Conservation (phyloP, 2,797 vertebrate genomes). For the Saxicola maurus region DNA sequence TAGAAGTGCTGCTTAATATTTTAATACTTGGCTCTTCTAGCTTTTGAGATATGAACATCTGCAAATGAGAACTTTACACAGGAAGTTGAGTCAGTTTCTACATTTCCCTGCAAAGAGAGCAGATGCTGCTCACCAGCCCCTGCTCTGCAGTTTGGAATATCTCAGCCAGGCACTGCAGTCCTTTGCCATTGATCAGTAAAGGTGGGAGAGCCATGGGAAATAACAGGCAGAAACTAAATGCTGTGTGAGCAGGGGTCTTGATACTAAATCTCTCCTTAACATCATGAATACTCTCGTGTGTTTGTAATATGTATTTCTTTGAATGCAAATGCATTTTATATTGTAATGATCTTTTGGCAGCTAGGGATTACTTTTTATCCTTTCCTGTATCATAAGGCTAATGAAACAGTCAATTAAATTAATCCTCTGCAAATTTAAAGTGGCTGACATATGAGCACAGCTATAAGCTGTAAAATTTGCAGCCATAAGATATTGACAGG, state of each 20-base stretch:
- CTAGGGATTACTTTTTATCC: conserved; percentile 21
- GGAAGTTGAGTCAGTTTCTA: not conserved
- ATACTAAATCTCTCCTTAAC: not conserved
- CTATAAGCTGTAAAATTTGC: conserved; percentile 6
- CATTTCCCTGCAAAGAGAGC: not conserved
- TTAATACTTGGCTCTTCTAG: conserved; percentile 42
- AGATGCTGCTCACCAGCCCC: not conserved
- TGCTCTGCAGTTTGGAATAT: not conserved
- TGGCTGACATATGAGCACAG: conserved; percentile 1
- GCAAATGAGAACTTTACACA: conserved; percentile 14
- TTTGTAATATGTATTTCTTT: not conserved
- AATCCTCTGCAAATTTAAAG: conserved; percentile 48
- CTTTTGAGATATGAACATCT: conserved; percentile 34
- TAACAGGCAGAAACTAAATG: not conserved
- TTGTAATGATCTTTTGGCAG: not conserved
- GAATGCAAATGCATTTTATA: not conserved
- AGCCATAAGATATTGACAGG: conserved; percentile 3
- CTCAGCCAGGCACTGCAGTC: not conserved
- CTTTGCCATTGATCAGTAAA: not conserved
- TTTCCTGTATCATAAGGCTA: conserved; percentile 28
- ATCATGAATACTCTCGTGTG: not conserved
- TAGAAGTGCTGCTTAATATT: conserved; percentile 30
- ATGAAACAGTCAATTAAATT: conserved; percentile 53
- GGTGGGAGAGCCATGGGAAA: not conserved
- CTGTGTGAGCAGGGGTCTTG: not conserved